Conservation (phyloP, 2,888 invertebrate species). For the Cephalotes varians region DNA sequence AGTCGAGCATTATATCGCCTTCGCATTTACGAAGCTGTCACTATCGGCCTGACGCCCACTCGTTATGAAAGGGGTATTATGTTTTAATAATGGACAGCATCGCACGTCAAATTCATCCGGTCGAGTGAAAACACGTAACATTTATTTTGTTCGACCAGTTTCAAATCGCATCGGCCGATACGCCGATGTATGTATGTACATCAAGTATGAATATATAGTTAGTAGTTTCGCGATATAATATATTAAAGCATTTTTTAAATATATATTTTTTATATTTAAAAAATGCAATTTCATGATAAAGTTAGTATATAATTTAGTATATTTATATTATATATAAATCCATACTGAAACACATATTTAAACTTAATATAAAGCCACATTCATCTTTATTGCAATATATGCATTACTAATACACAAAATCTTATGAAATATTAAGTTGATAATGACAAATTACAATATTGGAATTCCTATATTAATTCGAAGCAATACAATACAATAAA, state of each 20-base stretch:
- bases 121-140: constrained; percentile 63
- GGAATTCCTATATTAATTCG: constrained; percentile 12
- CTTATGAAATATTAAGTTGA: too few relatives aligned
- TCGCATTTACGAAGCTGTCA: constrained; percentile 79
- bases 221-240: constrained; percentile 22
- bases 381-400: too few relatives aligned
- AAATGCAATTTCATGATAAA: too few relatives aligned
- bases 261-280: neutral
- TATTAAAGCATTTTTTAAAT: constrained; percentile 5
- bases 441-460: constrained; percentile 13
- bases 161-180: constrained; percentile 54
- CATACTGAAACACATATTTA: too few relatives aligned
- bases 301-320: too few relatives aligned
- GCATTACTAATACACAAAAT: too few relatives aligned
- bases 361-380: too few relatives aligned
- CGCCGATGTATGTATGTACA: constrained; percentile 17
- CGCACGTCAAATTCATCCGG: constrained; percentile 74
- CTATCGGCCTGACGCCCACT: constrained; percentile 67
- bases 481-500: constrained; percentile 59
- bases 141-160: constrained; percentile 70
- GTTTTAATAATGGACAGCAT: constrained; percentile 76
- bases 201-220: neutral
- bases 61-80: constrained; percentile 80
- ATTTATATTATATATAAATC: too few relatives aligned
- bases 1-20: constrained; percentile 76